A percentile compares a stretch with the other conserved stretches of the same genome.
phyloP scores from a whole-genome alignment of 2,797 vertebrate species.

The Dendrocincla fuliginosa region DNA sequence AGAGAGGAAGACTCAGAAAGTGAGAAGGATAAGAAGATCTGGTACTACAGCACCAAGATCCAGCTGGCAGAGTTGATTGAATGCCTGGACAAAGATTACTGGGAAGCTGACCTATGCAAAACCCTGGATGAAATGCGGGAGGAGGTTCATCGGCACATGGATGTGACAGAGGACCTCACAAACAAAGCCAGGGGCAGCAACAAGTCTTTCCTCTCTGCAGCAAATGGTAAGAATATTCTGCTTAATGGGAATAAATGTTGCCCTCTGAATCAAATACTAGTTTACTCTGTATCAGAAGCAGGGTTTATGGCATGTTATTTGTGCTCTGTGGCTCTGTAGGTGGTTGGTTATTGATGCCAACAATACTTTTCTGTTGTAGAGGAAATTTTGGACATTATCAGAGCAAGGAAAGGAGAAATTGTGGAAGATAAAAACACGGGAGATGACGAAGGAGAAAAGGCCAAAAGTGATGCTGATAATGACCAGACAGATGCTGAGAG shows the following conservation, averaged over 20 bases:
- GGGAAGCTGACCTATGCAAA: constrained; percentile 90
- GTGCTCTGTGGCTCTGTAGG: background rate
- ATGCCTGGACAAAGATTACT: constrained; percentile 89
- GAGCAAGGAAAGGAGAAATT: constrained; percentile 87
- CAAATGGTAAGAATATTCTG: constrained; percentile 83
- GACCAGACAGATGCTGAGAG: constrained; percentile 78
- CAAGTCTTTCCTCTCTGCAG: constrained; percentile 91
- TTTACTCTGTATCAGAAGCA: background rate
- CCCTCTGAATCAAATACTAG: background rate
- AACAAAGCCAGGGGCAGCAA: constrained; percentile 93
- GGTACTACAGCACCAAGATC: constrained; percentile 97
- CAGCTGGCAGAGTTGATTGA: constrained; percentile 92
- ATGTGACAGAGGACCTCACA: constrained; percentile 93
- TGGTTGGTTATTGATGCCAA: background rate
- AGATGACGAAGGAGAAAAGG: constrained; percentile 83
- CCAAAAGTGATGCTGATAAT: constrained; percentile 75
- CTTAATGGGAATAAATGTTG: background rate
- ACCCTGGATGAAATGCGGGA: constrained; percentile 91
- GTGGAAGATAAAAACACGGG: constrained; percentile 83
- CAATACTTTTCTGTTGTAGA: constrained; percentile 76
- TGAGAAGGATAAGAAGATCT: constrained; percentile 90
- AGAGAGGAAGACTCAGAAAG: constrained; percentile 95
- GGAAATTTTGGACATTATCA: constrained; percentile 90
- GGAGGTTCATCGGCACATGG: constrained; percentile 93
- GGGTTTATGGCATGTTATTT: background rate